Evolutionary conservation across 1,140 invertebrate species (phyloP), one percentile per base, ranked within the genome.

Genomic region (Harpegnathos saltator): DNA sequence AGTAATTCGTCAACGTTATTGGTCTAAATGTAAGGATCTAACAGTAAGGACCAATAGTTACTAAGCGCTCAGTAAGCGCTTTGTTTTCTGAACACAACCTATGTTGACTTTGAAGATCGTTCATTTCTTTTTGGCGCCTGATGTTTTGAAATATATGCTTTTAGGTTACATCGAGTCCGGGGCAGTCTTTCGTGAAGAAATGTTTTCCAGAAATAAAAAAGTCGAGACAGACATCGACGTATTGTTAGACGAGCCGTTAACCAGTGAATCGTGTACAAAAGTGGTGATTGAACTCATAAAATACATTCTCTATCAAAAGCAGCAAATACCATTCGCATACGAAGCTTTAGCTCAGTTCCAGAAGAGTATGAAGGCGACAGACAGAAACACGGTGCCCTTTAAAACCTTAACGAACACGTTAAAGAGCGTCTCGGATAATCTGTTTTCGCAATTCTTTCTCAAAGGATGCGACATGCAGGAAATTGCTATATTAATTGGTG

Each of bases 291-390:
- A 94, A 83, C 69, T 94, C 12, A 56, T 94, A 1, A 94, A 94
- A 73, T 94, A 94, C 81, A 84, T 94, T 56, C 87, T 94, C 3
- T 94, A 93, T 73, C 92, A 94, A 48, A 94, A 94, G 69, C 89
- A 94, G 82, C 94, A 94, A 69, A 93, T 94, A 74, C 93, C 94
- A 29, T 90, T 94, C 54, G 85, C 92, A 0, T 94, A 85, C 33
- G 94, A 94, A 59, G 90, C 90, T 1, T 72, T 94, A 22, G 69
- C 85, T 11, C 87, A 90, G 24, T 74, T 91, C 1, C 89, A 92
- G 81, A 69, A 63, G 9, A 91, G 72, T 48, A 74, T 89, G 22
- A 90, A 92, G 65, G 82, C 88, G 24, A 90, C 84, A 0, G 91
- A 93, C 33, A 91, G 89, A 73, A 94, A 93, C 77, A 89, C 72